Evolutionary conservation across 1,140 invertebrate genomes (phyloP).

Genomic region (Pogonomyrmex californicus): DNA sequence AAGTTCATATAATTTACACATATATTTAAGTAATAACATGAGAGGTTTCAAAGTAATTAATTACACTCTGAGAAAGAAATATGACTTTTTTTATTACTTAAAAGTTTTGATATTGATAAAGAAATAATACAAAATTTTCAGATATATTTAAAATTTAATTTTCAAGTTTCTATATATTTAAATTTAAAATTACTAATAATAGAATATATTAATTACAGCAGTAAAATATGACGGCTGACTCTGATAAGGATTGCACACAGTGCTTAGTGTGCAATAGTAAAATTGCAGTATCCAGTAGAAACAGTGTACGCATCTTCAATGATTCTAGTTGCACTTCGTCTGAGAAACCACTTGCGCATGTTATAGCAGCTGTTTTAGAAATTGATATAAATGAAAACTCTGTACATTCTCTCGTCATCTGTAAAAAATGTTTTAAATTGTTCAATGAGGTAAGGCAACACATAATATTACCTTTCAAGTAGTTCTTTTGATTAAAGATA

Average conservation of each 20-base stretch:
- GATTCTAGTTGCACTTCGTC: slow-evolving; percentile 79
- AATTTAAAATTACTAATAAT: neutral
- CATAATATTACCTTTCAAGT: neutral
- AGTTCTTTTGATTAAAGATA: slow-evolving; percentile 9
- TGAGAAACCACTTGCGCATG: slow-evolving; percentile 85
- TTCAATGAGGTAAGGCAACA: slow-evolving; percentile 85
- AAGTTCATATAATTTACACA: neutral
- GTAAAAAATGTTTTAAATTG: slow-evolving; percentile 90
- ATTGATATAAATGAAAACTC: slow-evolving; percentile 85
- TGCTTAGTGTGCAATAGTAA: slow-evolving; percentile 88
- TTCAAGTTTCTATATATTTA: neutral
- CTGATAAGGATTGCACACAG: slow-evolving; percentile 79
- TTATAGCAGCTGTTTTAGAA: slow-evolving; percentile 87
- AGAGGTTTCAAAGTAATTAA: neutral
- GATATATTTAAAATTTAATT: neutral
- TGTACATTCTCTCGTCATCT: slow-evolving; percentile 88
- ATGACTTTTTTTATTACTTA: neutral
- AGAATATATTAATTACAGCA: slow-evolving; percentile 58
- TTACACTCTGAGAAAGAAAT: neutral
- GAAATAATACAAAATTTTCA: neutral
- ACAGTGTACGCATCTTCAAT: slow-evolving; percentile 87
- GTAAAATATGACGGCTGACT: slow-evolving; percentile 80
- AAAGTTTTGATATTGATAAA: neutral
- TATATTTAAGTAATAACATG: neutral
- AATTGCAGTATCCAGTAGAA: slow-evolving; percentile 87